Conservation (phyloP, 2,113 vertebrate genomes). For the Oncorhynchus mykiss region DNA sequence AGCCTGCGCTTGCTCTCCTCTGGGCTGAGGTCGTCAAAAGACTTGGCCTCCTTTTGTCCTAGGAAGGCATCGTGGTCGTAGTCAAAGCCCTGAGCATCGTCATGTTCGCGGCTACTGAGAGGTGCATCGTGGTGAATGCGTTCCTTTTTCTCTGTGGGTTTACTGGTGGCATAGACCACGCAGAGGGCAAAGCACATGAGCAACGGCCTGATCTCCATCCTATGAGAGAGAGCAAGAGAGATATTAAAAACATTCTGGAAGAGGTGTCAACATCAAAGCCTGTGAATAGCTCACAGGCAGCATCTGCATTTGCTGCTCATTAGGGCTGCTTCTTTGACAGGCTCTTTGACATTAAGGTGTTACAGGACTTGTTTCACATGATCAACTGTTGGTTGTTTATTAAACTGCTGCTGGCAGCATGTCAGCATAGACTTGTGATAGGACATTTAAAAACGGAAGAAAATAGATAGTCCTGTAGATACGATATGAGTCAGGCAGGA, state of each 20-base stretch:
- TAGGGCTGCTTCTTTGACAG: background rate
- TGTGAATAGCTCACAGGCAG: no score
- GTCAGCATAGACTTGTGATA: background rate
- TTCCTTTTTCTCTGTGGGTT: constrained; percentile 87
- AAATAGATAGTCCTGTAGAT: background rate
- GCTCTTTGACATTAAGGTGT: background rate
- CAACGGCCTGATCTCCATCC: constrained; percentile 73
- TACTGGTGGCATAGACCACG: constrained; percentile 74
- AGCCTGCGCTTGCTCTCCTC: constrained; percentile 91
- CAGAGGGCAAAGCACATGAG: constrained; percentile 78
- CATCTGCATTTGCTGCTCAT: no score
- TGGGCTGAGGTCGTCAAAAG: constrained; percentile 84
- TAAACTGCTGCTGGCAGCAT: background rate
- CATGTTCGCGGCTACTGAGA: constrained; percentile 81
- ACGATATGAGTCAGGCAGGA: no score
- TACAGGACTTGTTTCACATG: background rate
- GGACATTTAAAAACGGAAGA: background rate
- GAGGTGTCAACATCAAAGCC: no score
- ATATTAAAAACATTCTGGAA: no score
- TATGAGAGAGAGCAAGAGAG: background rate
- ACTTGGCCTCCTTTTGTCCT: constrained; percentile 84
- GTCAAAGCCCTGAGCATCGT: constrained; percentile 82
- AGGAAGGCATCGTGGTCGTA: constrained; percentile 94
- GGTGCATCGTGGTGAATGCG: constrained; percentile 81
- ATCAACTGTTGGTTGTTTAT: no score